phyloP scores from a whole-genome alignment of 1,140 invertebrate species.

The Scaptomyza graminum region DNA sequence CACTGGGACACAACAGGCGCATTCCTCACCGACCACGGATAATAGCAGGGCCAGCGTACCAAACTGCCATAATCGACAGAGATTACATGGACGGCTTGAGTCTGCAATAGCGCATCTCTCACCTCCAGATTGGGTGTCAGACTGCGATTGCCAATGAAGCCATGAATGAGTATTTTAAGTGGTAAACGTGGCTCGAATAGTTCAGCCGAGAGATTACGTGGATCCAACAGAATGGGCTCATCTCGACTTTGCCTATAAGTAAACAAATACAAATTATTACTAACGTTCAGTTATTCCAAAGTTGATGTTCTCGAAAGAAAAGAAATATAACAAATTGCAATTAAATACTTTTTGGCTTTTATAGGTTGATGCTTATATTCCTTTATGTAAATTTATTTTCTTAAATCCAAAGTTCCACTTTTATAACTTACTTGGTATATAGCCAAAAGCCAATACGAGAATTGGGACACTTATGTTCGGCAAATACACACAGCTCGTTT shows the following conservation, averaged over 20 bases:
- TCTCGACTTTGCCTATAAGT: conserved; percentile 14
- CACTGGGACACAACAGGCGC: conserved; percentile 84
- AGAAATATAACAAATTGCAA: no score
- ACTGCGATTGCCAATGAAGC: conserved; percentile 64
- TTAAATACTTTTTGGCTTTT: no score
- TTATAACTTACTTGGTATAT: conserved; percentile 69
- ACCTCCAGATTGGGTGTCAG: conserved; percentile 70
- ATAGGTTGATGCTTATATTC: no score
- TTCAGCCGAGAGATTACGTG: conserved; percentile 60
- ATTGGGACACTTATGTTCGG: conserved; percentile 63
- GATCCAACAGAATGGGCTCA: conserved; percentile 54
- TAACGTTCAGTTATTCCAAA: no score
- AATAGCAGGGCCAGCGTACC: conserved; percentile 84
- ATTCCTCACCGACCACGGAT: conserved; percentile 84
- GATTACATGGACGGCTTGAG: conserved; percentile 84
- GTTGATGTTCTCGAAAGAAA: no score
- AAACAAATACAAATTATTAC: no score
- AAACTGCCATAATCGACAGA: conserved; percentile 85
- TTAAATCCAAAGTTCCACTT: no score
- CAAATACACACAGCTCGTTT: conserved; percentile 54
- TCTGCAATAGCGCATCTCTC: conserved; percentile 62
- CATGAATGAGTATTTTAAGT: conserved; percentile 81
- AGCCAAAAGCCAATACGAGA: conserved; percentile 67
- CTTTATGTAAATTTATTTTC: no score
- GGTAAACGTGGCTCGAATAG: conserved; percentile 68